Percentiles rank a stretch among this genome's conserved stretches.
Evolutionary conservation across 2,113 vertebrate genomes (phyloP).

Genomic region (Gallinago jamesoni): DNA sequence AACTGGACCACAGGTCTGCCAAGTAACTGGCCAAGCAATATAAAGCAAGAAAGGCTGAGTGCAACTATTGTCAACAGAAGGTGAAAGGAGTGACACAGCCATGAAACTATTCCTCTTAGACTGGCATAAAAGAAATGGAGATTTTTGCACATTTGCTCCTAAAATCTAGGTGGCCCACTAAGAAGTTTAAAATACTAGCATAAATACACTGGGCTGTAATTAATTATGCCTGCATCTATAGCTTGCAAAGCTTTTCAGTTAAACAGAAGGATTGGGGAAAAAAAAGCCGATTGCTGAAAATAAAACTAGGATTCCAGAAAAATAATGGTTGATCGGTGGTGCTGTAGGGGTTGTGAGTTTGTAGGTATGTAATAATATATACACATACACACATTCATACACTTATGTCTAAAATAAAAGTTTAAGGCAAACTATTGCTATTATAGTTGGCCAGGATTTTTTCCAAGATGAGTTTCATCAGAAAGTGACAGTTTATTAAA

Average conservation of each 20-base stretch:
- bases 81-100: neutral
- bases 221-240: neutral
- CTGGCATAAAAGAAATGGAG: neutral
- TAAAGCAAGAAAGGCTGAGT: neutral
- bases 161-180: neutral
- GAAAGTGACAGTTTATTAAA: constrained; percentile 13
- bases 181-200: neutral
- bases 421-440: neutral
- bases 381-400: no score
- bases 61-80: neutral
- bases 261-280: neutral
- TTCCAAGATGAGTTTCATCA: neutral
- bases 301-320: neutral
- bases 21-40: neutral
- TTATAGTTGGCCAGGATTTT: neutral
- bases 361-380: no score
- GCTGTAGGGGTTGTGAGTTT: neutral
- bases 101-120: neutral
- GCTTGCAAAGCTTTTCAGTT: neutral
- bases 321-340: neutral
- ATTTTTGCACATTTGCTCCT: neutral
- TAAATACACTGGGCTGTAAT: neutral
- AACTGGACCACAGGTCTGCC: neutral
- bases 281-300: neutral
- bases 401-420: neutral